Percentiles rank a stretch among this genome's conserved stretches.
These are phyloP conservation scores for Hyppa rectilinea DNA, from an alignment of 2,888 invertebrate species.

Conservation along the genomic window DNA sequence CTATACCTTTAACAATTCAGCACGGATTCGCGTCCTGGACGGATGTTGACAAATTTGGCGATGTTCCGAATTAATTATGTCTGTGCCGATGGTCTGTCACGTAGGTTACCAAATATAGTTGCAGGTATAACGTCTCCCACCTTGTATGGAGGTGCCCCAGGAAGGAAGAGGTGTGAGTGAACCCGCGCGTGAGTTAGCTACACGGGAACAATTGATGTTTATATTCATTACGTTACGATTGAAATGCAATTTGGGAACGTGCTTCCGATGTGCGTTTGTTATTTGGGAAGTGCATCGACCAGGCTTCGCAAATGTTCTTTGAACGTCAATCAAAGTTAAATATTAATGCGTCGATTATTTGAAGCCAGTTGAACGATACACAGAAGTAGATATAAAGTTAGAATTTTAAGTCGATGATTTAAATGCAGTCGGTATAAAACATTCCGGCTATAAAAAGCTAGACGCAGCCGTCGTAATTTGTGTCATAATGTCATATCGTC, in stretches of 20 bases:
- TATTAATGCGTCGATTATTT: conserved; percentile 31
- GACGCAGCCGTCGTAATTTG: conserved; percentile 42
- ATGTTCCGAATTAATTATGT: conserved; percentile 86
- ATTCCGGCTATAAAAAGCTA: conserved; percentile 39
- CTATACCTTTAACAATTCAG: conserved; percentile 78
- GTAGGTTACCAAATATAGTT: conserved; percentile 87
- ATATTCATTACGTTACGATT: conserved; percentile 74
- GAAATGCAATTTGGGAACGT: conserved; percentile 83
- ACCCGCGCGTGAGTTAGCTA: conserved; percentile 74
- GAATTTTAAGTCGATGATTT: conserved; percentile 50
- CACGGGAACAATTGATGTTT: conserved; percentile 74
- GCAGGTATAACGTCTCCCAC: conserved; percentile 77
- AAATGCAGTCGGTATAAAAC: conserved; percentile 43
- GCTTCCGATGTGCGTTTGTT: conserved; percentile 81
- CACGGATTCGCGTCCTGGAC: conserved; percentile 74
- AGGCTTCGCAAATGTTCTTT: conserved; percentile 55
- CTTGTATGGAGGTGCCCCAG: conserved; percentile 83
- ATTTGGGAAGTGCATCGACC: conserved; percentile 80
- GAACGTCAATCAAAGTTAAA: conserved; percentile 46
- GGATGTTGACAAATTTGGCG: conserved; percentile 84
- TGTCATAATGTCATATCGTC: conserved; percentile 44
- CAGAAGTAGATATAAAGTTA: conserved; percentile 38
- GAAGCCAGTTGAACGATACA: conserved; percentile 34
- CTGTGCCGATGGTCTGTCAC: conserved; percentile 83
- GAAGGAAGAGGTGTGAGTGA: conserved; percentile 87